Evolutionary conservation across 2,113 vertebrate genomes (phyloP).

Genomic region (Triplophysa siluroides): DNA sequence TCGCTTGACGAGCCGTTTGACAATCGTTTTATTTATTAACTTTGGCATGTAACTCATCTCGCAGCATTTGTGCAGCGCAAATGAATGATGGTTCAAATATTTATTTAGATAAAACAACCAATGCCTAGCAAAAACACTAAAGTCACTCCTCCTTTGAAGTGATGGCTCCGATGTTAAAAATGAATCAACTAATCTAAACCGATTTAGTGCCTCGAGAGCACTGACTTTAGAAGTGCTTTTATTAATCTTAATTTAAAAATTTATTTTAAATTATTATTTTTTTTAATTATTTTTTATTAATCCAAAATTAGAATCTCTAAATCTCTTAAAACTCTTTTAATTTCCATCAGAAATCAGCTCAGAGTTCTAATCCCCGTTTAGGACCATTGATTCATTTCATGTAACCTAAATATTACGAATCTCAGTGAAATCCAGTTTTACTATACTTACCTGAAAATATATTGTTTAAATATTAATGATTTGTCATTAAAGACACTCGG

Average conservation of each 20-base stretch:
- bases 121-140: too few species aligned
- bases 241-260: too few species aligned
- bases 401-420: background rate
- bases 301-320: conserved; percentile 9
- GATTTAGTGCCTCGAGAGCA: background rate
- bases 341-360: conserved; percentile 3
- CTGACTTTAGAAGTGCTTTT: background rate
- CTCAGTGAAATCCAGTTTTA: background rate
- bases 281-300: background rate
- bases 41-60: too few species aligned
- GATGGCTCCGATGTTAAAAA: too few species aligned
- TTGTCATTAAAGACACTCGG: conserved; percentile 20
- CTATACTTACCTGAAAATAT: conserved; percentile 18
- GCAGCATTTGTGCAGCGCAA: too few species aligned
- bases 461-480: conserved; percentile 18
- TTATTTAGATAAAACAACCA: too few species aligned
- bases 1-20: too few species aligned
- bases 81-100: too few species aligned
- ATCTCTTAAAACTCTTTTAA: conserved; percentile 16
- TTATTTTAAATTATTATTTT: too few species aligned
- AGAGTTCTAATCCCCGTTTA: conserved; percentile 20
- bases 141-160: too few species aligned
- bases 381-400: conserved; percentile 27
- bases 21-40: too few species aligned
- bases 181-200: background rate